Evolutionary conservation across 2,797 vertebrate species (phyloP).

Genomic region (Smutsia gigantea): DNA sequence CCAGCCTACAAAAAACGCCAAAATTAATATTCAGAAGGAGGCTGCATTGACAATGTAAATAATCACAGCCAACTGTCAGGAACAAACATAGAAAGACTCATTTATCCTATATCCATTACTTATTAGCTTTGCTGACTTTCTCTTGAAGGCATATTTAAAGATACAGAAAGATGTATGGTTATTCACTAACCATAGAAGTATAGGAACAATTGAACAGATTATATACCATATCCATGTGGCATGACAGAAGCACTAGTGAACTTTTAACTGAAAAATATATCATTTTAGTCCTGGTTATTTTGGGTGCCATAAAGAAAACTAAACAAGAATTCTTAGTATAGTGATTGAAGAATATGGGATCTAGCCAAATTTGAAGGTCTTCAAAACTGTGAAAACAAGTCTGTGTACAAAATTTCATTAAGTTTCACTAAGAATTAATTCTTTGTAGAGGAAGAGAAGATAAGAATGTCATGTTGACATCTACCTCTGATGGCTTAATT

Average conservation of each 20-base stretch:
- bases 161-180: neutral
- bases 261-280: no score
- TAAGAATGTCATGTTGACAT: no score
- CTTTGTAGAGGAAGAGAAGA: no score
- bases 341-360: no score
- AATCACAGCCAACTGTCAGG: conserved; percentile 92
- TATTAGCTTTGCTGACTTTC: conserved; percentile 83
- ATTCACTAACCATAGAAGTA: neutral
- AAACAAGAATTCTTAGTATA: no score
- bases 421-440: no score
- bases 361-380: no score
- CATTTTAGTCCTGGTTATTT: no score
- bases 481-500: no score
- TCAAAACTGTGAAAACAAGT: no score
- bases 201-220: neutral
- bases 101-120: conserved; percentile 90
- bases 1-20: conserved; percentile 90
- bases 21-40: conserved; percentile 94
- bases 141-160: conserved; percentile 90
- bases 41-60: conserved; percentile 95
- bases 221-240: neutral
- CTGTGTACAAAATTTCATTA: no score
- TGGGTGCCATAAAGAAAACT: no score
- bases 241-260: neutral
- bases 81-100: conserved; percentile 93